Evolutionary conservation across 1,140 invertebrate genomes (phyloP).

Genomic region (Calliphora vicina): DNA sequence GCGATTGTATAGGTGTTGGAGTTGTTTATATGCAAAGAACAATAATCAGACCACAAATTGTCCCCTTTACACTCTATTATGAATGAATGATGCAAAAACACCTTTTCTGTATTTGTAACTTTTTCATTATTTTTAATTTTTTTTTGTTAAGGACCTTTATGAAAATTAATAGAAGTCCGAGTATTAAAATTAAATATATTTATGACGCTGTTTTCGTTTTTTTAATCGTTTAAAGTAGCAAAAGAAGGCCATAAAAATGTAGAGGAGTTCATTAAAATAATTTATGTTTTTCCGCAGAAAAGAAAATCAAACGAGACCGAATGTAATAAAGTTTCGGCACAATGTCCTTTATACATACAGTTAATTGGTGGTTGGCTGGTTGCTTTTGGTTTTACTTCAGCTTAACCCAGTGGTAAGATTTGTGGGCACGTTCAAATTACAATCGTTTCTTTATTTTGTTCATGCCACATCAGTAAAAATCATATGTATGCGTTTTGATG

Average conservation of each 20-base stretch:
- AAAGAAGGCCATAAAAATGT: not conserved
- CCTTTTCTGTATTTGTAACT: not conserved
- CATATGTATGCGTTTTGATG: not conserved
- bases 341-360: not conserved
- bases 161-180: conserved; percentile 9
- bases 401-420: not conserved
- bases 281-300: not conserved
- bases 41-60: not conserved
- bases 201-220: not conserved
- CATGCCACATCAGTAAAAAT: not conserved
- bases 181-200: conserved; percentile 2
- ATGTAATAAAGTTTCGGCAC: not conserved
- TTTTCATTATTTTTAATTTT: not conserved
- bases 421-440: not conserved
- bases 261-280: not conserved
- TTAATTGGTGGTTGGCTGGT: no score
- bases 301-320: not conserved
- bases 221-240: not conserved
- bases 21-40: not conserved
- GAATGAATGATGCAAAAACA: not conserved
- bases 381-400: no score
- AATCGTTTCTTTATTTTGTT: not conserved
- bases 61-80: not conserved
- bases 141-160: conserved; percentile 4
- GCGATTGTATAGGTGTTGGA: not conserved